Conservation (phyloP, 1,140 invertebrate species). For the Megathymus violae region DNA sequence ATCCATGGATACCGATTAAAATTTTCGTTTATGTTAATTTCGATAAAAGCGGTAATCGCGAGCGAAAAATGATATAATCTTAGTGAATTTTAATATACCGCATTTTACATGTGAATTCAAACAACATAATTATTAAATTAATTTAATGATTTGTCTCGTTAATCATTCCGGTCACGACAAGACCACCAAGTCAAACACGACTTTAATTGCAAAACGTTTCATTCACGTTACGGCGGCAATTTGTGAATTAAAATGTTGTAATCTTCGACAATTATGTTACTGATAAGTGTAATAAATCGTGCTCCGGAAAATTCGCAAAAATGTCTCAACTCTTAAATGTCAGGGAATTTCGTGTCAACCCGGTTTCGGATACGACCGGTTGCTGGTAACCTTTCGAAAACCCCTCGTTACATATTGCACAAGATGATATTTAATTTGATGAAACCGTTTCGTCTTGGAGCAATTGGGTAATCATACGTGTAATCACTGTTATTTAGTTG, state of each 20-base stretch:
- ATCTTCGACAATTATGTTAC: constrained; percentile 13
- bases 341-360: constrained; percentile 11
- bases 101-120: too few species aligned
- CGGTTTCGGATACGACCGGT: not conserved
- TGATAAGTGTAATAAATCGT: constrained; percentile 28
- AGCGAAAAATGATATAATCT: too few species aligned
- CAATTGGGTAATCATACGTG: constrained; percentile 7
- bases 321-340: constrained; percentile 30
- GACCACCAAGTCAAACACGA: constrained; percentile 3
- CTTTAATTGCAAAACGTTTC: constrained; percentile 10
- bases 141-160: not conserved
- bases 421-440: constrained; percentile 28
- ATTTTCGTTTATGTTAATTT: too few species aligned
- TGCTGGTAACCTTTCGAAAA: constrained; percentile 13
- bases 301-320: constrained; percentile 19
- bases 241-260: constrained; percentile 29
- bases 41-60: too few species aligned
- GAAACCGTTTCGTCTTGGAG: constrained; percentile 12
- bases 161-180: not conserved
- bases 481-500: too few species aligned
- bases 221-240: constrained; percentile 13
- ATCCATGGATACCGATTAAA: too few species aligned
- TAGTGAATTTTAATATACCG: too few species aligned
- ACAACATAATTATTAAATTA: not conserved
- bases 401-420: constrained; percentile 14